These are phyloP conservation scores for Ricordea florida DNA, from an alignment of 92 coral and sea anemone species.

Conservation along the genomic window DNA sequence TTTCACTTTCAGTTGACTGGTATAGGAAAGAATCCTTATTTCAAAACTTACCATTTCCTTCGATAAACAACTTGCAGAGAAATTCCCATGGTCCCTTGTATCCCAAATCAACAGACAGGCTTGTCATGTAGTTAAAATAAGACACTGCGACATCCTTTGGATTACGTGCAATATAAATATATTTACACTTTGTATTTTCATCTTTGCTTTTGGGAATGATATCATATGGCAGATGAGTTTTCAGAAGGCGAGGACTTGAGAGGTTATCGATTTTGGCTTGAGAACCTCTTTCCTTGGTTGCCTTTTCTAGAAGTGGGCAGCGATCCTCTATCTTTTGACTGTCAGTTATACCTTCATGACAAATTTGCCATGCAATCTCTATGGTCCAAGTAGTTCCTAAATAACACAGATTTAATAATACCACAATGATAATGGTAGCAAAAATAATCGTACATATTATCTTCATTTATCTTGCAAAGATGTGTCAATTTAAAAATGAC, in stretches of 20 bases:
- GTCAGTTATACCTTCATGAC: slow-evolving; percentile 1
- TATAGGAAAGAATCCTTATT: slow-evolving; percentile 2
- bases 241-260: slow-evolving; percentile 20
- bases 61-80: not conserved
- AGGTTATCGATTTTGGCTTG: not conserved
- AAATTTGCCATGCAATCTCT: slow-evolving; percentile 39
- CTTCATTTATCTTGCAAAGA: no score
- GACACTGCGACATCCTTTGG: slow-evolving; percentile 43
- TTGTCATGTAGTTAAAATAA: not conserved
- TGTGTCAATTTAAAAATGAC: no score
- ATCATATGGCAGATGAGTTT: slow-evolving; percentile 21
- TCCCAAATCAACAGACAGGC: not conserved
- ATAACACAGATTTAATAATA: no score
- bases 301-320: not conserved
- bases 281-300: not conserved
- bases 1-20: no score
- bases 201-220: slow-evolving; percentile 4
- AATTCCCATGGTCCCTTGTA: not conserved
- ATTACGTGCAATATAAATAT: slow-evolving; percentile 25
- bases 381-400: slow-evolving; percentile 44
- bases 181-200: not conserved
- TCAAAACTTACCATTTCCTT: slow-evolving; percentile 13
- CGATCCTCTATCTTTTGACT: not conserved
- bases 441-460: no score
- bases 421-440: no score